Percentiles rank a stretch among this genome's conserved stretches.
Evolutionary conservation across 2,888 invertebrate species (phyloP).

Genomic region (Shargacucullia verbasci): DNA sequence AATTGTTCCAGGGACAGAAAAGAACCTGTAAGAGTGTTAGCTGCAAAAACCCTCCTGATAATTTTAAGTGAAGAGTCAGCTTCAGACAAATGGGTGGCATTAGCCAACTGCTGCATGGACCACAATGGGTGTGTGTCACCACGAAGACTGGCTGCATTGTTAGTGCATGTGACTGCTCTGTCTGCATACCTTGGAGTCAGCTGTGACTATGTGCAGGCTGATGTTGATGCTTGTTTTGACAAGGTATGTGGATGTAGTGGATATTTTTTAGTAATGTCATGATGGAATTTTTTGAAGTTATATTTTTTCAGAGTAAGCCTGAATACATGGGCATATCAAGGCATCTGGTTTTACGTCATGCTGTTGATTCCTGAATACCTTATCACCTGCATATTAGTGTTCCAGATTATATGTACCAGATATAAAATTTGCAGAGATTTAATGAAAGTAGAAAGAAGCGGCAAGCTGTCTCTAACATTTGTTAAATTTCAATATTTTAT

Average conservation of each 20-base stretch:
- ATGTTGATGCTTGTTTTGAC: conserved; percentile 92
- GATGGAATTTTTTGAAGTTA: neutral
- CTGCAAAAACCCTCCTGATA: conserved; percentile 91
- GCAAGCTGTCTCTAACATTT: too few relatives aligned
- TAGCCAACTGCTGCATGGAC: conserved; percentile 92
- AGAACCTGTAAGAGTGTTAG: conserved; percentile 90
- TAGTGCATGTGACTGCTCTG: conserved; percentile 90
- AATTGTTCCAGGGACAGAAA: conserved; percentile 86
- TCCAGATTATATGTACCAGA: too few relatives aligned
- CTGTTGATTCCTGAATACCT: too few relatives aligned
- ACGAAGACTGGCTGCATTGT: conserved; percentile 89
- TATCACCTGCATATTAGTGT: too few relatives aligned
- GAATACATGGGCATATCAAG: too few relatives aligned
- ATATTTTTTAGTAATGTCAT: neutral
- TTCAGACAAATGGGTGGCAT: conserved; percentile 90
- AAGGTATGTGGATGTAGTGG: conserved; percentile 83
- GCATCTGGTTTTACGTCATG: too few relatives aligned
- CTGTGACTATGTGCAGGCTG: conserved; percentile 90
- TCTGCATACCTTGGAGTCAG: conserved; percentile 90
- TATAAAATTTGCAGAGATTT: too few relatives aligned
- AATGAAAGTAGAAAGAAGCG: too few relatives aligned
- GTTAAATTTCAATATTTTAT: too few relatives aligned
- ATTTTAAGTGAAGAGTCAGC: conserved; percentile 91
- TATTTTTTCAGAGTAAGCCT: too few relatives aligned
- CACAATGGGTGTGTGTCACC: conserved; percentile 93